A percentile compares a stretch with the other conserved stretches of the same genome.
phyloP scores from a whole-genome alignment of 2,113 vertebrate genomes.

The Myotis davidii region DNA sequence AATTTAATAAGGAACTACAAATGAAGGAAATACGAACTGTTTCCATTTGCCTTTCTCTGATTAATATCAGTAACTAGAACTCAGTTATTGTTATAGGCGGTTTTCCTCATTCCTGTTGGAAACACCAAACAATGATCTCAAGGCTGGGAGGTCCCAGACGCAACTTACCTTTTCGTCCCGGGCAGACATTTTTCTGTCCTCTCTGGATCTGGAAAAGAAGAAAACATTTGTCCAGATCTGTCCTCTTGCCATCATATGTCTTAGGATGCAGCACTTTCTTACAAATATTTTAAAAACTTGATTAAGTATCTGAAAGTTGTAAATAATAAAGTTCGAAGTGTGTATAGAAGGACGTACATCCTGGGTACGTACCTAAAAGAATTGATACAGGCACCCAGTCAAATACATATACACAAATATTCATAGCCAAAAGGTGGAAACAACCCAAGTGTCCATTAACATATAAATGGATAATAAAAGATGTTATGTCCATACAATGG shows the following conservation, averaged over 20 bases:
- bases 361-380: background rate
- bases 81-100: background rate
- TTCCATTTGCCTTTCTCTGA: background rate
- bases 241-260: background rate
- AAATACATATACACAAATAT: no score
- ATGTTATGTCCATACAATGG: background rate
- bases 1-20: background rate
- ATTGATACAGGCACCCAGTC: background rate
- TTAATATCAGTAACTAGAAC: background rate
- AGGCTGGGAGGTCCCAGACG: background rate
- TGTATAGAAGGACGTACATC: background rate
- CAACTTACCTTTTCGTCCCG: constrained; percentile 64
- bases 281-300: background rate
- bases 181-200: constrained; percentile 49
- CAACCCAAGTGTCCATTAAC: background rate
- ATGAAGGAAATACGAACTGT: background rate
- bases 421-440: background rate
- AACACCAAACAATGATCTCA: background rate
- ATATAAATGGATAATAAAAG: background rate
- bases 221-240: background rate
- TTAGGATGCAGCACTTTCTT: background rate
- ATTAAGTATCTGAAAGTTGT: background rate
- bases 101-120: background rate
- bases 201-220: constrained; percentile 53
- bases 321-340: background rate